A percentile compares a stretch with the other conserved stretches of the same genome.
Evolutionary conservation across 2,113 vertebrate species (phyloP).

Genomic region (Eupsittula cactorum): DNA sequence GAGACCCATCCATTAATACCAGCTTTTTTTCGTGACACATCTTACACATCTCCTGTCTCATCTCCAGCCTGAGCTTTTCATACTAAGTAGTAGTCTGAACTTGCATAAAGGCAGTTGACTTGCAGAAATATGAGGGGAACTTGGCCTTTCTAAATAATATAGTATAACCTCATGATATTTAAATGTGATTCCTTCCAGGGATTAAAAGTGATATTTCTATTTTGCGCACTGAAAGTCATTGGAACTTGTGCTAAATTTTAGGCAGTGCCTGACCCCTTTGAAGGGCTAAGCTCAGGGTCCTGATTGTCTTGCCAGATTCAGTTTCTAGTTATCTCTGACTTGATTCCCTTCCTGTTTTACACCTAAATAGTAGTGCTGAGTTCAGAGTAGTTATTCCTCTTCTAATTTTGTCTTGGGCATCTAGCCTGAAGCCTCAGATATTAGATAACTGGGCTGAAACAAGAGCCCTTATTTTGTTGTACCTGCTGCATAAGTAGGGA

Average conservation of each 20-base stretch:
- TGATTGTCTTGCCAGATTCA: background rate
- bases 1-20: constrained; percentile 34
- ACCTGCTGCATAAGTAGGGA: background rate
- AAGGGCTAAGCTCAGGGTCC: background rate
- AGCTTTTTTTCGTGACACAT: background rate
- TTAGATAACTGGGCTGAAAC: background rate
- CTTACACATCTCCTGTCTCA: background rate
- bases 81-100: background rate
- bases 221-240: background rate
- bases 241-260: background rate
- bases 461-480: background rate
- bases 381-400: background rate
- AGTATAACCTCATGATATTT: background rate
- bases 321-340: background rate
- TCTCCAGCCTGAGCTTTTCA: background rate
- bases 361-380: background rate
- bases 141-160: background rate
- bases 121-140: background rate
- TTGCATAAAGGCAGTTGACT: background rate
- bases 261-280: background rate
- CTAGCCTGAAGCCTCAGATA: background rate
- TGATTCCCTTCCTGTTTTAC: background rate
- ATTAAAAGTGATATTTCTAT: background rate
- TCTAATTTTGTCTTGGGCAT: background rate
- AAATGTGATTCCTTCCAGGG: background rate